A percentile compares a stretch with the other conserved stretches of the same genome.
Conservation (phyloP, 2,888 invertebrate species). For the Lasioglossum pauxillum region DNA sequence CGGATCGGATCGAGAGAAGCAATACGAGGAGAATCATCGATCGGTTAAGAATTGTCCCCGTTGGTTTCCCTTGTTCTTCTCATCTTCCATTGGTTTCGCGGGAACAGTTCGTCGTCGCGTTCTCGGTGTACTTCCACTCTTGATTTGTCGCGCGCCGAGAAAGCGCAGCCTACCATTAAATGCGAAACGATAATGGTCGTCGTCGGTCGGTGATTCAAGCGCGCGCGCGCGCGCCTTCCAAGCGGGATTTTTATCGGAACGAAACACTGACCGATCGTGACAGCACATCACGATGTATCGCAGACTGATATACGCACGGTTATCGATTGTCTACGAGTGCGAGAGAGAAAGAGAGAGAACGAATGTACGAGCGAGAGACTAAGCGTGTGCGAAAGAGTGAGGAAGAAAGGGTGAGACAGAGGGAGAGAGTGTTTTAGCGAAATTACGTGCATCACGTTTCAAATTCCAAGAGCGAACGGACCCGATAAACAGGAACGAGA, state of each 20-base stretch:
- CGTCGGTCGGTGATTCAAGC: conserved; percentile 63
- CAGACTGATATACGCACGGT: conserved; percentile 75
- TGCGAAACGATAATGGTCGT: conserved; percentile 61
- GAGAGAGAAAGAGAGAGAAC: neutral
- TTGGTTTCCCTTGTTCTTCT: neutral
- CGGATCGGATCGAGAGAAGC: neutral
- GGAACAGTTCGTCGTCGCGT: conserved; percentile 40
- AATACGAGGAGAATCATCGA: neutral
- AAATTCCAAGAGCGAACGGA: conserved; percentile 52
- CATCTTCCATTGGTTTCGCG: conserved; percentile 60
- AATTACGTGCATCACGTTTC: conserved; percentile 57
- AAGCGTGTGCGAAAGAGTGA: conserved; percentile 17
- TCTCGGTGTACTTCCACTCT: conserved; percentile 69
- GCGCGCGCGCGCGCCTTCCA: conserved; percentile 11
- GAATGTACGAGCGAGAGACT: neutral
- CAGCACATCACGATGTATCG: conserved; percentile 70
- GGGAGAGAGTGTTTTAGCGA: conserved; percentile 34
- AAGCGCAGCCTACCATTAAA: conserved; percentile 77
- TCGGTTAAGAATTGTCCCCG: neutral
- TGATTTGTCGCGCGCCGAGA: conserved; percentile 63
- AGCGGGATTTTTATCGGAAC: conserved; percentile 3
- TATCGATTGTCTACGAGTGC: conserved; percentile 57
- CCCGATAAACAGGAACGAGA: conserved; percentile 12
- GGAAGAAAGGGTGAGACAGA: neutral
- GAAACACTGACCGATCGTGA: conserved; percentile 70